Base-by-base conservation (phyloP, 2,113 vertebrate species). In the Tetrax tetrax region DNA sequence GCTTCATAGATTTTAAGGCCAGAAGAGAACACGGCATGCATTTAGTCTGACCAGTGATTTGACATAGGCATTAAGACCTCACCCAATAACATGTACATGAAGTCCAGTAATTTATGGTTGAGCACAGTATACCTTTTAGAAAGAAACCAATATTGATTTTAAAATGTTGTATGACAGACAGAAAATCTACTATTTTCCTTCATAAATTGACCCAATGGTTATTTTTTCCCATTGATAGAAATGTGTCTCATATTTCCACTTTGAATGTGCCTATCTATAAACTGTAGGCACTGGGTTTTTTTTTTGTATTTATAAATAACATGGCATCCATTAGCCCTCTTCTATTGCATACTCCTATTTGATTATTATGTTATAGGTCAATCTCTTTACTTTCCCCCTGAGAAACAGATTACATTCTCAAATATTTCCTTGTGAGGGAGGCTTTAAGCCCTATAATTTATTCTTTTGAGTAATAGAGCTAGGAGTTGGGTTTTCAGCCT, bases 71-170 rank as follows among this genome's bases (percentile, higher is more conserved):
- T 35, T 53, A 82, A 41, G 61, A 93, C 16, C 22, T 77, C 27
- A 68, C 27, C 37, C 76, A 69, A 22, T 47, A 90, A 57, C 28
- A 53, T 68, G 60, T 61, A 64, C 45, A 65, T 59, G 51, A 90
- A 93, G 29, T 64, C 64, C 4, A 89, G 69, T 91, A 92, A 60
- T 41, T 69, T 68, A 66, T 72, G 29, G 25, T n/a, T 89, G 79
- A 90, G 75, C 56, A 51, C 7, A 70, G 19, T 27, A 21, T 31
- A 69, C 41, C 11, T 93, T 92, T 94, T 90, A 87, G 57, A 84
- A 93, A 80, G 37, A 92, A 94, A 82, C 2, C 3, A 48, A 57
- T 79, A 93, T 84, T 72, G 94, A 95, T 95, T 89, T 91, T 53
- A 72, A 90, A 89, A 89, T 60, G 33, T 43, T 70, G 4, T 31